Evolutionary conservation across 2,888 invertebrate species (phyloP), one percentile per base, ranked within the genome.

Genomic region (Agonopterix subpropinquella): DNA sequence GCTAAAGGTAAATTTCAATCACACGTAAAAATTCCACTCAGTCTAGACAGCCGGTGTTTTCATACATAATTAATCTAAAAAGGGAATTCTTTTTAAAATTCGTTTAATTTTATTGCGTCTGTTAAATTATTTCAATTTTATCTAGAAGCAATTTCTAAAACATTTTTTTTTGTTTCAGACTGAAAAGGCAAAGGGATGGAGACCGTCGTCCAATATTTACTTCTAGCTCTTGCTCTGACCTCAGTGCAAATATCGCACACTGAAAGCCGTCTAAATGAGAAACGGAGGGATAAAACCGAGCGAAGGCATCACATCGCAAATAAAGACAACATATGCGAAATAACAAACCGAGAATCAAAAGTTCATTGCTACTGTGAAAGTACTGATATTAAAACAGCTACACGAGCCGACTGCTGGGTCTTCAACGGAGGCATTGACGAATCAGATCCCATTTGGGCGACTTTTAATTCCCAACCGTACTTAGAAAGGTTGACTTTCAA

Each of bases 371-470:
- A 92, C 65, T 94, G 94, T 73, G 90, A 92, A 62, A 89, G 83
- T 46, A 87, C 88, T 15, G 88, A 88, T 52, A 69, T 83, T n/a
- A 80, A 77, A 63, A 79, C 81, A 8, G 93, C 93, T 1, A 92
- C 92, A 9, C 91, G 91, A 54, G 94, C 93, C 4, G 94, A 93
- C 65, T 96, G 96, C 65, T 92, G 93, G 91, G 91, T 95, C n/a
- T 93, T 94, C 73, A 92, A 91, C 51, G 89, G 90, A 28, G 92
- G 92, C 11, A 90, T 91, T 8, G 90, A 90, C 53, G 92, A 92
- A 62, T 91, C 91, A 47, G 92, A 94, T 69, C 90, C 91, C 9
- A 89, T 93, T 57, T 95, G 95, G 95, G 85, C 89, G 43, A 90
- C 92, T 53, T 94, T 95, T 74, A 89, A 89, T 50, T 92, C 93